Evolutionary conservation across 2,888 invertebrate genomes (phyloP).

Genomic region (Polydrusus cervinus): DNA sequence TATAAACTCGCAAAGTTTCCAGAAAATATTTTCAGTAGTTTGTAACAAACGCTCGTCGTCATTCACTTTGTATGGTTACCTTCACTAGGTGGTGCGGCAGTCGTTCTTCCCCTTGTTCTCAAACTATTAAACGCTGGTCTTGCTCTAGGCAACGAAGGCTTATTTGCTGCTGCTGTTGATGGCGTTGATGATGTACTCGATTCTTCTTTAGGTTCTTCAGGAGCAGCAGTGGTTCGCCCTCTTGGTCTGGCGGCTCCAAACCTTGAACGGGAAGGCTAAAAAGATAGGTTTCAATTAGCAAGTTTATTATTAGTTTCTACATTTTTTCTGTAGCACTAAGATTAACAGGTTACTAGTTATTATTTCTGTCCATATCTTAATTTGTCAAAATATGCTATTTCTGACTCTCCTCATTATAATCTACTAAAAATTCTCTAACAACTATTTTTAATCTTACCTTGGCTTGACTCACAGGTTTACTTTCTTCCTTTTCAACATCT

Average conservation of each 20-base stretch:
- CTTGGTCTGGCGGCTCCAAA: constrained; percentile 66
- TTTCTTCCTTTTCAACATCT: constrained; percentile 69
- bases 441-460: constrained; percentile 58
- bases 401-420: too few species aligned
- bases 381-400: too few species aligned
- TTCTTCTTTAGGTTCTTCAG: constrained; percentile 70
- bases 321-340: too few species aligned
- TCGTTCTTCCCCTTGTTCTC: constrained; percentile 64
- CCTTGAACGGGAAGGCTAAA: constrained; percentile 61
- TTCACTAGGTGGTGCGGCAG: constrained; percentile 64
- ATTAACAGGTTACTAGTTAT: too few species aligned
- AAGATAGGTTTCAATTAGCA: constrained; percentile 56
- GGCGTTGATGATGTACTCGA: constrained; percentile 66
- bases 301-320: too few species aligned
- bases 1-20: too few species aligned
- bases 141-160: constrained; percentile 71
- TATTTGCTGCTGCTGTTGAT: constrained; percentile 58
- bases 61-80: constrained; percentile 40
- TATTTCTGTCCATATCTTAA: too few species aligned
- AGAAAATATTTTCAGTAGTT: too few species aligned
- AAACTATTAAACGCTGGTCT: constrained; percentile 71
- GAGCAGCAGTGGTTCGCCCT: constrained; percentile 68
- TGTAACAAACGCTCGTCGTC: too few species aligned
- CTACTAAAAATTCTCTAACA: too few species aligned
- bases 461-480: constrained; percentile 67